These are phyloP conservation scores for Volucella bombylans DNA, from an alignment of 2,888 invertebrate genomes.

Conservation along the genomic window DNA sequence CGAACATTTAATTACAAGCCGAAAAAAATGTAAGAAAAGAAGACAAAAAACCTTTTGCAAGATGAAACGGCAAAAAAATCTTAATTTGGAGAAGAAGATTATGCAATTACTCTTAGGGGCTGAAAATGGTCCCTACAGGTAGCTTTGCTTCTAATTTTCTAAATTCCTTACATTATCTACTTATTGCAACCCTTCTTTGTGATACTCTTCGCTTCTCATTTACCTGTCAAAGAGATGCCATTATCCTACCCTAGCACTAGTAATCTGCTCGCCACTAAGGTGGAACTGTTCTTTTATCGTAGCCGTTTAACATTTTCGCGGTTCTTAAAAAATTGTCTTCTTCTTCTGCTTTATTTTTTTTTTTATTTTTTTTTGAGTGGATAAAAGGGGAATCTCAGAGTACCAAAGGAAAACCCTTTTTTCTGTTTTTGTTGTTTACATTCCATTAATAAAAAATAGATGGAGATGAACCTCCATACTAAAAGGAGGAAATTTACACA, in stretches of 20 bases:
- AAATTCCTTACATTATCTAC: conserved; percentile 69
- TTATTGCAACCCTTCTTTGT: conserved; percentile 54
- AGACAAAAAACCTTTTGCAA: conserved; percentile 15
- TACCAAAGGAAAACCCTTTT: conserved; percentile 5
- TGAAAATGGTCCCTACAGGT: conserved; percentile 63
- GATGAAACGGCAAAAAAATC: conserved; percentile 2
- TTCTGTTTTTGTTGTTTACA: neutral
- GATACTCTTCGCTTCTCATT: conserved; percentile 18
- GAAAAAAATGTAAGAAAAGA: conserved; percentile 10
- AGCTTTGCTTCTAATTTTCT: conserved; percentile 71
- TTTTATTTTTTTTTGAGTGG: neutral
- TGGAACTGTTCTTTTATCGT: conserved; percentile 62
- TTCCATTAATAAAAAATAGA: conserved; percentile 13
- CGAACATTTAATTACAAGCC: conserved; percentile 48
- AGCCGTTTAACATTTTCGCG: conserved; percentile 69
- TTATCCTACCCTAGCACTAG: conserved; percentile 53
- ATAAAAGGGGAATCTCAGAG: neutral
- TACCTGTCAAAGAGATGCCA: conserved; percentile 37
- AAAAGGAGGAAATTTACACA: conserved; percentile 7
- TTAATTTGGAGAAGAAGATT: conserved; percentile 63
- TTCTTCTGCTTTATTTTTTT: neutral
- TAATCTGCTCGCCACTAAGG: conserved; percentile 64
- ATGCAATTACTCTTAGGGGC: conserved; percentile 67
- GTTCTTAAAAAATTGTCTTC: conserved; percentile 61
- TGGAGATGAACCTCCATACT: neutral